Conservation (phyloP, 1,140 invertebrate genomes). For the Sarcophaga peregrina region DNA sequence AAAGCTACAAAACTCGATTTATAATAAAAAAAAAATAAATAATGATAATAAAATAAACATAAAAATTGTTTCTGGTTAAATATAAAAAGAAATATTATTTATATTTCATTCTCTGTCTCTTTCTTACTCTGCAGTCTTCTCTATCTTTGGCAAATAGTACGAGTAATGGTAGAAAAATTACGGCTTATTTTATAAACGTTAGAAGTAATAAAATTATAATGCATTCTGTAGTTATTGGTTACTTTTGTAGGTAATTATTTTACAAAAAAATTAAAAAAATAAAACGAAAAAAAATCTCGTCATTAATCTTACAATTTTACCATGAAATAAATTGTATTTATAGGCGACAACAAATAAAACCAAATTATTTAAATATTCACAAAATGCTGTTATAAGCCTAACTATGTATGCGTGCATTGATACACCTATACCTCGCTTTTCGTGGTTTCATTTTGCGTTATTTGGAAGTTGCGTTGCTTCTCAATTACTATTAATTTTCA, state of each 20-base stretch:
- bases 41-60: not conserved
- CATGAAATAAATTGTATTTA: constrained; percentile 10
- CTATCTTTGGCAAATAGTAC: too few species aligned
- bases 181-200: not conserved
- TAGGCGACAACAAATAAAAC: not conserved
- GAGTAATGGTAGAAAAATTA: not conserved
- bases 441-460: too few species aligned
- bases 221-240: not conserved
- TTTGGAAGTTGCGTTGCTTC: too few species aligned
- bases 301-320: constrained; percentile 16
- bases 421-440: too few species aligned
- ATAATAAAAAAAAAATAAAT: not conserved
- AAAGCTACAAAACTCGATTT: too few species aligned
- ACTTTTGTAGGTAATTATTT: too few species aligned
- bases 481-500: too few species aligned
- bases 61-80: constrained; percentile 2
- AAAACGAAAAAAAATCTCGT: not conserved
- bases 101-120: too few species aligned
- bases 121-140: too few species aligned
- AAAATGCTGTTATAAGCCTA: too few species aligned
- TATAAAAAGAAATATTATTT: not conserved
- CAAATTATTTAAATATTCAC: constrained; percentile 9
- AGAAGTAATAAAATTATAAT: not conserved
- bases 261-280: too few species aligned
- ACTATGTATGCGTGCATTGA: not conserved